These are phyloP conservation scores for Drosophila erecta DNA, from an alignment of 1,140 invertebrate genomes.

Conservation along the genomic window DNA sequence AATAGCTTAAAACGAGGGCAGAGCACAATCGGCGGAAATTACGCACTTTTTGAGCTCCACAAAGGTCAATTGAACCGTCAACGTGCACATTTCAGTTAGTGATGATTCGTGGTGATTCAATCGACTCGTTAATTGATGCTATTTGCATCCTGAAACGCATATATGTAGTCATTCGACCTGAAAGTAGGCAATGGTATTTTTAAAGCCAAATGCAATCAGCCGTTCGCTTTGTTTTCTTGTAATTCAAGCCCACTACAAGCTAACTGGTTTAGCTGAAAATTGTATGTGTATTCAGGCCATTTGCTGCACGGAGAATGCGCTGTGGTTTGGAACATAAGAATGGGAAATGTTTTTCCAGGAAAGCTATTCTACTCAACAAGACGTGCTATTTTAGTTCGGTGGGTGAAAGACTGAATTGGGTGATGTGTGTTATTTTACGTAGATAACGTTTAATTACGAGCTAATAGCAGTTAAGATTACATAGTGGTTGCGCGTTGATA, in stretches of 20 bases:
- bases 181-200: neutral
- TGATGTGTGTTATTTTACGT: too few species aligned
- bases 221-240: neutral
- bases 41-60: constrained; percentile 22
- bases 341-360: too few species aligned
- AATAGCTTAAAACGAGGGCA: constrained; percentile 24
- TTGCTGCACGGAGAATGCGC: neutral
- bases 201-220: too few species aligned
- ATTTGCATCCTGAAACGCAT: constrained; percentile 2
- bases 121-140: constrained; percentile 4
- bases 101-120: constrained; percentile 8
- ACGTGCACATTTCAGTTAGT: neutral
- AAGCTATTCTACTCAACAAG: too few species aligned
- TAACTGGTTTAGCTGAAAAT: neutral
- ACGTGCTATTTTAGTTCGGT: too few species aligned
- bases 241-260: neutral
- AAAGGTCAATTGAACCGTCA: constrained; percentile 30
- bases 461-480: neutral
- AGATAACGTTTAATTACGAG: neutral
- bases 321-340: too few species aligned
- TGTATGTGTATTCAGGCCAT: neutral
- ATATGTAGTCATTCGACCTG: neutral
- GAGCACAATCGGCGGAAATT: constrained; percentile 18
- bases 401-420: too few species aligned
- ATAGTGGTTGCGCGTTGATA: neutral